Evolutionary conservation across 2,888 invertebrate species (phyloP).

Genomic region (Drosophila parthenogenetica): DNA sequence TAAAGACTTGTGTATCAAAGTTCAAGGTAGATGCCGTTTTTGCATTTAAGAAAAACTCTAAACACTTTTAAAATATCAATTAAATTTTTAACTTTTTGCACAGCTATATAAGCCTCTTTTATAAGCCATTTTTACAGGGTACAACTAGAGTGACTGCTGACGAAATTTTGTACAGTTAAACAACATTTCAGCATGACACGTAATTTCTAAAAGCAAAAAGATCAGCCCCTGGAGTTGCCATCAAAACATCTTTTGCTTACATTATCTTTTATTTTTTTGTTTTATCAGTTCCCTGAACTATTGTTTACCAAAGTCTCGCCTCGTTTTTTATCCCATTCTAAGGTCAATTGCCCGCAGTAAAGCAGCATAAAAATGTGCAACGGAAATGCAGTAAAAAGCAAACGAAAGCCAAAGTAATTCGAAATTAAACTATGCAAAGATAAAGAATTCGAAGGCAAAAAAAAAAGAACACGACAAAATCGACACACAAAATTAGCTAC

Average conservation of each 20-base stretch:
- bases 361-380: conserved; percentile 32
- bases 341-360: conserved; percentile 57
- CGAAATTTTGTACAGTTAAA: conserved; percentile 27
- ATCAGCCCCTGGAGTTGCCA: not conserved
- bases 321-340: conserved; percentile 21
- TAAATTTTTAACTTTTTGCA: not conserved
- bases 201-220: not conserved
- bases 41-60: too few species aligned
- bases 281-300: conserved; percentile 7
- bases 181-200: conserved; percentile 15
- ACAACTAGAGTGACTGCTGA: conserved; percentile 7
- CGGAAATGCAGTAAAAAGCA: conserved; percentile 60
- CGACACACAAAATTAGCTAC: conserved; percentile 53
- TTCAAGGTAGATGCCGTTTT: too few species aligned
- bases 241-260: not conserved
- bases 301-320: conserved; percentile 9
- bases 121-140: not conserved
- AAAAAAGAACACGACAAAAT: conserved; percentile 24
- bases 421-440: conserved; percentile 25
- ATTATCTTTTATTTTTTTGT: not conserved
- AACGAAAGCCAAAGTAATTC: conserved; percentile 25
- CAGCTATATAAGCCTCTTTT: too few species aligned
- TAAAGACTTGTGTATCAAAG: not conserved
- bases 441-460: conserved; percentile 17
- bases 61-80: not conserved